A percentile compares a stretch with the other conserved stretches of the same genome.
phyloP scores from a whole-genome alignment of 1,140 invertebrate genomes.

The Nephila pilipes region DNA sequence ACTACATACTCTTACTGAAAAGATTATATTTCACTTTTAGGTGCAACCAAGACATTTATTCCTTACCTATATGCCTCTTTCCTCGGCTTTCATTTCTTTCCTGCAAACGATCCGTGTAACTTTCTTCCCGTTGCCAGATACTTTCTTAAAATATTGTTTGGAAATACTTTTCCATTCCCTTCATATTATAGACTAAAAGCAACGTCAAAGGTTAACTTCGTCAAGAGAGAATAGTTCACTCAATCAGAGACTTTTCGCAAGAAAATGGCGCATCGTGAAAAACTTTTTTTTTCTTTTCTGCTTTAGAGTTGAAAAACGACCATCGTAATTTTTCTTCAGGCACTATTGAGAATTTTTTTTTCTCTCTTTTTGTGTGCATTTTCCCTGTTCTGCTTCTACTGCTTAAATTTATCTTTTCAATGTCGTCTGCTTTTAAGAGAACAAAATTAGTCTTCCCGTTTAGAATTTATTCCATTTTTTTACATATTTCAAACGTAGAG shows the following conservation, averaged over 20 bases:
- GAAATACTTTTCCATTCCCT: conserved; percentile 4
- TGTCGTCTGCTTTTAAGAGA: conserved; percentile 22
- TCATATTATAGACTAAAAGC: conserved; percentile 47
- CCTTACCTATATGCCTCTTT: background rate
- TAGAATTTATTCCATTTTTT: background rate
- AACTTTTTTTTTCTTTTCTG: background rate
- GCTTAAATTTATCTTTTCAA: conserved; percentile 4
- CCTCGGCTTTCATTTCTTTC: background rate
- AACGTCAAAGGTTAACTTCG: conserved; percentile 63
- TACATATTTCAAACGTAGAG: no score
- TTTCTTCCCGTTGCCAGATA: conserved; percentile 20
- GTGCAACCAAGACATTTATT: background rate
- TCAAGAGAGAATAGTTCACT: conserved; percentile 4
- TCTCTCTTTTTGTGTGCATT: background rate
- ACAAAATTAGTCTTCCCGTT: background rate
- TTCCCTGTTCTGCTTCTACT: background rate
- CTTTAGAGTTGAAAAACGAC: conserved; percentile 36
- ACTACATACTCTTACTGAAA: background rate
- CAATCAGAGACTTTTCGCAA: conserved; percentile 6
- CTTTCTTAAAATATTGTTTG: background rate
- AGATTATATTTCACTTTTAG: background rate
- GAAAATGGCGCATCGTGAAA: conserved; percentile 12
- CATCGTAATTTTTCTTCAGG: conserved; percentile 50
- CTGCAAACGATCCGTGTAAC: conserved; percentile 21
- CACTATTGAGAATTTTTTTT: background rate